A percentile compares a stretch with the other conserved stretches of the same genome.
These are phyloP conservation scores for Branchipolynoe longqiensis DNA, from an alignment of 2,888 invertebrate species.

Conservation along the genomic window DNA sequence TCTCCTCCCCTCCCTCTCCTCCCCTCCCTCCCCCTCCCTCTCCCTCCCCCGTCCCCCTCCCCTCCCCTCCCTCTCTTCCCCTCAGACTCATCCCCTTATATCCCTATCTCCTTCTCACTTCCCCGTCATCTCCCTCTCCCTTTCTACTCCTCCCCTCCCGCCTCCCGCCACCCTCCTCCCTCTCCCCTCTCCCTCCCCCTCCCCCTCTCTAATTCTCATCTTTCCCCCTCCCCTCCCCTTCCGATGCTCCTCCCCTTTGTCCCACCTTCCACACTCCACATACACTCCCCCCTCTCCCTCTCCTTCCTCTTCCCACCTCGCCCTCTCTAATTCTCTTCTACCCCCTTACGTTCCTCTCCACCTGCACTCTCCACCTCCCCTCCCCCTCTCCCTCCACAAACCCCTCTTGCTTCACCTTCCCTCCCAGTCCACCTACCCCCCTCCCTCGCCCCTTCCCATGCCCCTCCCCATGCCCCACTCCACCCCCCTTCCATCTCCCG, in stretches of 20 bases:
- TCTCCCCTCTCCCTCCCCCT: not conserved
- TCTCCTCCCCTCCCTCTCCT: not conserved
- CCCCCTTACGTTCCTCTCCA: no score
- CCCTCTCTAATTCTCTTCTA: no score
- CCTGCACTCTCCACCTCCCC: not conserved
- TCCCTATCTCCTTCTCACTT: not conserved
- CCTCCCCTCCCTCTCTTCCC: not conserved
- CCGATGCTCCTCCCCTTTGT: not conserved
- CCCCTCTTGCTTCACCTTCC: no score
- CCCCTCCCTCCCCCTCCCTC: not conserved
- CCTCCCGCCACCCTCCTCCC: not conserved
- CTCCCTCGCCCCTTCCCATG: not conserved
- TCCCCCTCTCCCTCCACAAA: not conserved
- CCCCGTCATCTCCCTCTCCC: not conserved
- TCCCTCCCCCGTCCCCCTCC: not conserved
- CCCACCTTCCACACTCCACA: not conserved
- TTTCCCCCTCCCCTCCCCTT: not conserved
- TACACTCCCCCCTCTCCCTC: not conserved
- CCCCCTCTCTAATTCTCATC: no score
- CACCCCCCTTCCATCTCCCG: not conserved
- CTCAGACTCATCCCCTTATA: no score
- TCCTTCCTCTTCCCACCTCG: not conserved
- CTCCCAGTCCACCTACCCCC: not conserved
- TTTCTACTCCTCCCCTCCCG: not conserved
- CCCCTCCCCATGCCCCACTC: not conserved